Percentiles rank a stretch among this genome's conserved stretches.
phyloP scores from a whole-genome alignment of 2,797 vertebrate genomes.

The Salmo trutta region DNA sequence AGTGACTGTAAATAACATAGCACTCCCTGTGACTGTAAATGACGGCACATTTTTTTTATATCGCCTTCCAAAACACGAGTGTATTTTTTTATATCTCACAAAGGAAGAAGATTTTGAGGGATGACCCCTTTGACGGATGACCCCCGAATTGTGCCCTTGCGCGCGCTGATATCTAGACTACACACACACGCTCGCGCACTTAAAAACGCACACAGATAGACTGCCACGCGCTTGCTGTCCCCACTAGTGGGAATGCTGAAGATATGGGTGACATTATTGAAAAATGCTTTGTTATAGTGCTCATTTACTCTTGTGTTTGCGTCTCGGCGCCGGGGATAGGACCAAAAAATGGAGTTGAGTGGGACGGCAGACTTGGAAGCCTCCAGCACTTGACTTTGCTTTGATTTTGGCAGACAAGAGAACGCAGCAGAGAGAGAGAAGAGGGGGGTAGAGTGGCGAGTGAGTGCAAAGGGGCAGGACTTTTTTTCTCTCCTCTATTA shows the following conservation, averaged over 20 bases:
- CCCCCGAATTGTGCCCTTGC: neutral
- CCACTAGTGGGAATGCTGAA: conserved; percentile 82
- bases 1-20: neutral
- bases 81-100: neutral
- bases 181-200: neutral
- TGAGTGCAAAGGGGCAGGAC: conserved; percentile 79
- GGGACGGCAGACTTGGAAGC: conserved; percentile 20
- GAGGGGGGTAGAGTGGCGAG: conserved; percentile 65
- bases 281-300: conserved; percentile 86
- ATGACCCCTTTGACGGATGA: neutral
- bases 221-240: conserved; percentile 24
- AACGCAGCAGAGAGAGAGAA: conserved; percentile 32
- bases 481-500: conserved; percentile 75
- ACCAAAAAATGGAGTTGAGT: conserved; percentile 18
- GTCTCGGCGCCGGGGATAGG: conserved; percentile 71
- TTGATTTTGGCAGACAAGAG: conserved; percentile 39
- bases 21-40: neutral
- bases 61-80: neutral
- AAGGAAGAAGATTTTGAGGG: neutral
- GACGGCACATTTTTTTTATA: conserved; percentile 5
- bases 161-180: neutral
- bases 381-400: conserved; percentile 43
- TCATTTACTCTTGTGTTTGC: conserved; percentile 77
- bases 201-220: no score
- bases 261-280: conserved; percentile 79